phyloP scores from a whole-genome alignment of 2,888 invertebrate genomes.

The Stictocephala bisonia region DNA sequence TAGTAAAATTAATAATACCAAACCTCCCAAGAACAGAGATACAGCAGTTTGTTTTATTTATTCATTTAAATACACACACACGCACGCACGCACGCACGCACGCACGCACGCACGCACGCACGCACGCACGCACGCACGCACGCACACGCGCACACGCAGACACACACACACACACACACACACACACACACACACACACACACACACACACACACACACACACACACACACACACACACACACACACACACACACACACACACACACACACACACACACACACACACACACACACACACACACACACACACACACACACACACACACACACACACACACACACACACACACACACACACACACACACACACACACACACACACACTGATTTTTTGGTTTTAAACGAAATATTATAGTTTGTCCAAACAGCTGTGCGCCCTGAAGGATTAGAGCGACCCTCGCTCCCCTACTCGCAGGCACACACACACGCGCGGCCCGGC shows the following conservation, averaged over 20 bases:
- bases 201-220: neutral
- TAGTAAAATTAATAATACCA: too few relatives aligned
- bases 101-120: neutral
- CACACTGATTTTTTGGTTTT: neutral
- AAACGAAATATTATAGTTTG: too few relatives aligned
- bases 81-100: neutral
- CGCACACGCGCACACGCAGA: too few relatives aligned
- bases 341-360: neutral
- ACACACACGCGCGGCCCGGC: too few relatives aligned
- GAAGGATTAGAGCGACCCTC: too few relatives aligned
- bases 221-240: slow-evolving; percentile 13
- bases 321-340: slow-evolving; percentile 1
- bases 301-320: neutral
- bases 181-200: neutral
- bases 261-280: slow-evolving; percentile 13
- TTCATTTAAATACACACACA: too few relatives aligned
- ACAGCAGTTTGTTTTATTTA: too few relatives aligned
- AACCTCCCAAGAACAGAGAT: too few relatives aligned
- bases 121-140: slow-evolving; percentile 1
- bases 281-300: slow-evolving; percentile 13
- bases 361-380: neutral
- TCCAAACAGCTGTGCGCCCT: too few relatives aligned
- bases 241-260: slow-evolving; percentile 13
- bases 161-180: neutral
- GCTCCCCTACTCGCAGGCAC: too few relatives aligned